Base-by-base conservation (phyloP, 2,797 vertebrate genomes). In the Enteromius paludinosus region DNA sequence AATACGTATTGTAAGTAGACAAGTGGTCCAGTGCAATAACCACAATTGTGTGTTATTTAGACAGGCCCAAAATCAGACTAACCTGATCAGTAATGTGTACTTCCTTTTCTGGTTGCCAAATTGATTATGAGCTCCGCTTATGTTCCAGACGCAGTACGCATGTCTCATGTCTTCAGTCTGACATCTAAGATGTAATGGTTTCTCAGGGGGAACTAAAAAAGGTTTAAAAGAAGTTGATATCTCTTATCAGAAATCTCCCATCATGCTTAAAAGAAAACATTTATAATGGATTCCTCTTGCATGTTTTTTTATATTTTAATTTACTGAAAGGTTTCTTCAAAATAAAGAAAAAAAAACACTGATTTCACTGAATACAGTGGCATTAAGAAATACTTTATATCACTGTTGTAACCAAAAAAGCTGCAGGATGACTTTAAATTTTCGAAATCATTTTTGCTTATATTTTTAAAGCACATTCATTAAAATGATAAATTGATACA, bases 201-300 rank as follows among this genome's bases (percentile, higher is more conserved):
- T 93, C 85, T 91, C 84, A 9, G 92, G 86, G 85, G 90, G 89
- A 88, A 90, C 93, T 94, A 17, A 65, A 25, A 12, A 61, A 72
- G 9, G 54, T 80, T 80, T 23, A 72, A 6, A 54, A 84, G 33
- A 79, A 45, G 14, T 68, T 5, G 12, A 61, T 45, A 49, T 61
- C 52, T 69, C 47, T n/a, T 1, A 45, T 20, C 61, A 49, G 52
- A 69, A 79, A 18, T 47, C 25, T 45, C 17, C 5, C 10, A 43
- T 69, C 4, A 54, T 23, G 35, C 17, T 43, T 28, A 20, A 10
- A 41, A 68, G 17, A 18, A 78, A 64, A 5, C 17, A 0, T 62
- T 72, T 52, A 11, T 20, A 49, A 52, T 71, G 17, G 17, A 33
- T 52, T 49, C 33, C 45, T 52, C 0, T 14, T n/a, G 18, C 69